These are phyloP conservation scores for Tamandua tetradactyla DNA, from an alignment of 2,797 vertebrate genomes.

Conservation along the genomic window DNA sequence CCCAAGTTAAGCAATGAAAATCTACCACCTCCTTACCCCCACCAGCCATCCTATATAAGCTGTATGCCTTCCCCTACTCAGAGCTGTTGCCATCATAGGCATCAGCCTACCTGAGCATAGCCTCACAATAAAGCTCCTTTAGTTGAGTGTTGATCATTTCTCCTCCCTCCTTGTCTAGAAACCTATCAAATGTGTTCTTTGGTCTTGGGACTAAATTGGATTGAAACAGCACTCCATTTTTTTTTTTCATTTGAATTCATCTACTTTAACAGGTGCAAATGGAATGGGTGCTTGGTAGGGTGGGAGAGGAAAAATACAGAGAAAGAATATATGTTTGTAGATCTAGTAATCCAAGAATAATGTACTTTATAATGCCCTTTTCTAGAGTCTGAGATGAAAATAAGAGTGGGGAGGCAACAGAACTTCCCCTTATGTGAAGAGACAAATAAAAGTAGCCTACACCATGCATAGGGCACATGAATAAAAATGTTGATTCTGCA, in stretches of 20 bases:
- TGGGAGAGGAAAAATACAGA: conserved; percentile 8
- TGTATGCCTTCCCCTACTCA: too few relatives aligned
- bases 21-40: too few relatives aligned
- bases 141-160: too few relatives aligned
- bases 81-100: too few relatives aligned
- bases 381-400: neutral
- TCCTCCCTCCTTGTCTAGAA: too few relatives aligned
- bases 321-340: neutral
- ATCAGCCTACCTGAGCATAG: too few relatives aligned
- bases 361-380: neutral
- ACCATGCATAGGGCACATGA: neutral
- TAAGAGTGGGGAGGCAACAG: neutral
- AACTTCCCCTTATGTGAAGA: neutral
- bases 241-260: neutral
- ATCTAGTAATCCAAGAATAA: neutral
- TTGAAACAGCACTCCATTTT: too few relatives aligned
- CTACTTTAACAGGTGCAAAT: neutral
- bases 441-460: neutral
- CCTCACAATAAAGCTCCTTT: too few relatives aligned
- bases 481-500: neutral
- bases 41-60: too few relatives aligned
- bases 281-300: neutral
- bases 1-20: too few relatives aligned
- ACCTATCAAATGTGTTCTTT: too few relatives aligned
- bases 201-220: too few relatives aligned